Percentiles rank a stretch among this genome's conserved stretches.
These are phyloP conservation scores for Sitta europaea DNA, from an alignment of 2,113 vertebrate species.

Conservation along the genomic window DNA sequence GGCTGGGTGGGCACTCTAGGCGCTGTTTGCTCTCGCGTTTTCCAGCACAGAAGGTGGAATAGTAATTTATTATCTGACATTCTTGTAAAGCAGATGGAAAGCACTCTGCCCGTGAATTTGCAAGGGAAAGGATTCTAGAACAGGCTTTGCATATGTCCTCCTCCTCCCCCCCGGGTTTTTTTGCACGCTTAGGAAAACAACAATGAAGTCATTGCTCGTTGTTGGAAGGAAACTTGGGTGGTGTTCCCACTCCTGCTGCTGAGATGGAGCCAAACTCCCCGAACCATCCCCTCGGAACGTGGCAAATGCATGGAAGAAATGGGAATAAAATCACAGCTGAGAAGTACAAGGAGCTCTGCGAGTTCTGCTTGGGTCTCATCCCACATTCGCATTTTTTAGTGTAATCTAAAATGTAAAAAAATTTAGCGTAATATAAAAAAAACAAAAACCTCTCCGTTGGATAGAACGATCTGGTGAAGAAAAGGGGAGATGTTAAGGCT, in stretches of 20 bases:
- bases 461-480: neutral
- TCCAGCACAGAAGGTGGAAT: slow-evolving; percentile 41
- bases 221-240: neutral
- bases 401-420: too few relatives aligned
- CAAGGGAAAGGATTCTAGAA: neutral
- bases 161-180: neutral
- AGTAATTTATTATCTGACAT: slow-evolving; percentile 22
- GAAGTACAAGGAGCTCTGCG: neutral
- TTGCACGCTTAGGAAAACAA: neutral
- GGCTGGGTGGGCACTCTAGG: neutral
- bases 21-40: neutral
- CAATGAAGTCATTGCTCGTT: neutral
- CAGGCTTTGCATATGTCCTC: neutral
- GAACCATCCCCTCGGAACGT: neutral
- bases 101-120: neutral
- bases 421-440: too few relatives aligned
- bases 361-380: neutral
- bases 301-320: neutral
- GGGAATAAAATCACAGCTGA: neutral
- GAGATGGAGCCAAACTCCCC: neutral
- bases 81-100: slow-evolving; percentile 52
- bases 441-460: neutral
- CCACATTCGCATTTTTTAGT: neutral
- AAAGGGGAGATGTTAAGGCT: neutral
- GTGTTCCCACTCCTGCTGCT: neutral